These are phyloP conservation scores for Dendrolimus kikuchii DNA, from an alignment of 1,140 invertebrate genomes.

Conservation along the genomic window DNA sequence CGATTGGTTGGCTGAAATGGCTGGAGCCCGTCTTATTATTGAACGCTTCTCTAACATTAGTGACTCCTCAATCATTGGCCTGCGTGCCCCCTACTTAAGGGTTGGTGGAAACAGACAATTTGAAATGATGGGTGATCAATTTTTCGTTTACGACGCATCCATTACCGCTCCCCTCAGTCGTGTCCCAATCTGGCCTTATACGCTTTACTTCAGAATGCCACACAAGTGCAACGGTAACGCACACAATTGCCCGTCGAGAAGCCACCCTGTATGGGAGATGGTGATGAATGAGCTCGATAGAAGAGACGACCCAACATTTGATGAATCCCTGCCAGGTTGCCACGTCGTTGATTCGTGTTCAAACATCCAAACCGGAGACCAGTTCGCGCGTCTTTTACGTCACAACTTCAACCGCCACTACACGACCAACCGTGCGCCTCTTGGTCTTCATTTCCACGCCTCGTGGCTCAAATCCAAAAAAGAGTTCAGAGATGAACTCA, in stretches of 20 bases:
- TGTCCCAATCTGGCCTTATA: conserved; percentile 96
- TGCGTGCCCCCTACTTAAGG: conserved; percentile 91
- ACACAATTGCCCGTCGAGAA: conserved; percentile 91
- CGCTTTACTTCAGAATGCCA: conserved; percentile 94
- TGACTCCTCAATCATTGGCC: conserved; percentile 89
- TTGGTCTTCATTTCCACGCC: conserved; percentile 96
- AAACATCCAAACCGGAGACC: conserved; percentile 91
- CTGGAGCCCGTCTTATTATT: conserved; percentile 89
- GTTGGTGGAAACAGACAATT: conserved; percentile 96
- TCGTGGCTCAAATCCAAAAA: conserved; percentile 96
- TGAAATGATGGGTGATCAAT: conserved; percentile 96
- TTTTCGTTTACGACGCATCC: conserved; percentile 95
- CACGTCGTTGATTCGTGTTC: conserved; percentile 96
- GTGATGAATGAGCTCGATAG: conserved; percentile 96
- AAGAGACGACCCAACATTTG: conserved; percentile 91
- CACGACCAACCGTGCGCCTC: conserved; percentile 91
- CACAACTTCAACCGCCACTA: conserved; percentile 97
- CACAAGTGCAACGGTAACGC: conserved; percentile 95
- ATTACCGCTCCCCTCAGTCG: conserved; percentile 91
- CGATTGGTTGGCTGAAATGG: conserved; percentile 96
- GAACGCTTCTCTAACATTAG: conserved; percentile 94
- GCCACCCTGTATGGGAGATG: conserved; percentile 96
- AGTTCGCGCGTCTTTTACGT: conserved; percentile 88
- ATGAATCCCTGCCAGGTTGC: conserved; percentile 92
- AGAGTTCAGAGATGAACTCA: conserved; percentile 92